Base-by-base conservation (phyloP, 2,888 invertebrate species). In the Macaria notata region DNA sequence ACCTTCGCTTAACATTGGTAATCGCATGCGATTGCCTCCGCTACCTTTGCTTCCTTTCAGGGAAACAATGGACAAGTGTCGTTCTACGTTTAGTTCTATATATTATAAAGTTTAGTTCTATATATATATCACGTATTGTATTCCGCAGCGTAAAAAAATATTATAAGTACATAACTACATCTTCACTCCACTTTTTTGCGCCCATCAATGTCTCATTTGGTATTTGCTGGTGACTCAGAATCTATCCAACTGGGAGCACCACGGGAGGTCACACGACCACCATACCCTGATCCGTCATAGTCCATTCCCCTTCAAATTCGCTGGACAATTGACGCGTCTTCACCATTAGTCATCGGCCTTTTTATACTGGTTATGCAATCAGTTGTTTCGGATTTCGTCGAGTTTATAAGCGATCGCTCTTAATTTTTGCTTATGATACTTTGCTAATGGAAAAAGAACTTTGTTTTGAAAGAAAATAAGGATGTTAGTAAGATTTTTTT, bases 231-330 rank as follows among this genome's bases (percentile, higher is more conserved):
- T 85, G 85, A 85, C 76, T 83, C 83, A 84, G 56, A 62, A 76
- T 74, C 79, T 78, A 76, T 75, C 65, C 59, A 39, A 63, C 63
- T 61, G 65, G 36, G 63, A 60, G 30, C 86, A 66, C 84, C 59
- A 71, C 87, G 86, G 87, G 87, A 83, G 86, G 86, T 70, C 84
- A 69, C 49, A 49, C 43, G 54, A 69, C 86, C 80, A 79, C 4
- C 53, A 29, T 57, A 69, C 60, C 59, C 29, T 52, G 78, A 76
- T 53, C 78, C 63, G 41, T 39, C 46, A 61, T 57, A 59, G 59
- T 53, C 55, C 47, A 42, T 6, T 48, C 54, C 36, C 50, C 41
- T 33, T 39, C 53, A 38, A 46, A 9, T 49, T 58, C 43, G 8
- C 59, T 47, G 31, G 49, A 49, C 7, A 49, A 49, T 45, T 54